A percentile compares a stretch with the other conserved stretches of the same genome.
phyloP scores from a whole-genome alignment of 1,140 invertebrate genomes.

The Listronotus bonariensis region DNA sequence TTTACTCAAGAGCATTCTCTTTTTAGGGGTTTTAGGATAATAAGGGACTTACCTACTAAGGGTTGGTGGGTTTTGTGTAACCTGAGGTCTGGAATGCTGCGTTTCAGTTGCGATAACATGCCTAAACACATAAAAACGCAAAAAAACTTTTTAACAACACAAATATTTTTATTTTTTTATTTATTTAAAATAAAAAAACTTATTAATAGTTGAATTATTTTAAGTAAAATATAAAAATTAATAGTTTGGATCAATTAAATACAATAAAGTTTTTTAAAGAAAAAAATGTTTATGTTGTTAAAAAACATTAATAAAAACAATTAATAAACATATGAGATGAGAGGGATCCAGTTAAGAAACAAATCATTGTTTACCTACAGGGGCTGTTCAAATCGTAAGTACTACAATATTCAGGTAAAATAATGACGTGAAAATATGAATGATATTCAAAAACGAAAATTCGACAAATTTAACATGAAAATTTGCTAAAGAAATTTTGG shows the following conservation, averaged over 20 bases:
- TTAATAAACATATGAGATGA: conserved; percentile 1
- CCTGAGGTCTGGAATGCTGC: conserved; percentile 81
- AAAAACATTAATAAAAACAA: conserved; percentile 3
- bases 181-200: too few species aligned
- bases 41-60: conserved; percentile 58
- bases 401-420: neutral
- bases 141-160: conserved; percentile 31
- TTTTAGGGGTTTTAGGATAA: conserved; percentile 2
- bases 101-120: conserved; percentile 86
- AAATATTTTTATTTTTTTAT: too few species aligned
- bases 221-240: too few species aligned
- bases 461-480: neutral
- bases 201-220: too few species aligned
- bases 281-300: conserved; percentile 9
- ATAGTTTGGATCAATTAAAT: too few species aligned
- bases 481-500: neutral
- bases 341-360: neutral
- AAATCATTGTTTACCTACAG: neutral
- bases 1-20: too few species aligned
- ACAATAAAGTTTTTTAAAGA: too few species aligned
- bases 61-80: conserved; percentile 77
- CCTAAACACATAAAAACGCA: conserved; percentile 60
- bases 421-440: neutral
- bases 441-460: too few species aligned
- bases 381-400: neutral